A percentile compares a stretch with the other conserved stretches of the same genome.
phyloP scores from a whole-genome alignment of 2,888 invertebrate species.

The Chymomyza caudatula region DNA sequence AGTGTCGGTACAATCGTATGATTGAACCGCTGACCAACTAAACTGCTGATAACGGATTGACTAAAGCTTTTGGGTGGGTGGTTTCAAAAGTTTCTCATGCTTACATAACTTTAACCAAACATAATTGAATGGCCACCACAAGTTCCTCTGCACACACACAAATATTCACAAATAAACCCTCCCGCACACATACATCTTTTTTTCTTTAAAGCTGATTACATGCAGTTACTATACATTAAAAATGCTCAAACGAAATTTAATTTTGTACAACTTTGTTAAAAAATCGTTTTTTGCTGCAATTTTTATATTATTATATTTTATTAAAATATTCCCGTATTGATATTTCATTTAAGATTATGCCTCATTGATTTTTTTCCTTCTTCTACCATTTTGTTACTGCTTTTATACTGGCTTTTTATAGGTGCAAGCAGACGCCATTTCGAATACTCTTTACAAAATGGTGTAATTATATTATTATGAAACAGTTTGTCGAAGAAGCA shows the following conservation, averaged over 20 bases:
- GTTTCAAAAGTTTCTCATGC: no score
- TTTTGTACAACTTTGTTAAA: background rate
- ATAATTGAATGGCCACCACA: no score
- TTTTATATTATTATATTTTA: background rate
- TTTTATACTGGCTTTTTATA: background rate
- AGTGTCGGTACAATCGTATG: no score
- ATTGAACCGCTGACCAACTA: no score
- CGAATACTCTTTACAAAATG: background rate
- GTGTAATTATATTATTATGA: background rate
- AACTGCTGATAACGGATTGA: no score
- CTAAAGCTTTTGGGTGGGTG: no score
- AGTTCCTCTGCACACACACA: no score
- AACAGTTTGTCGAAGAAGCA: no score
- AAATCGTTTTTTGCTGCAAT: background rate
- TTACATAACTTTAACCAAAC: no score
- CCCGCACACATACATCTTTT: no score
- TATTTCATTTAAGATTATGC: slow-evolving; percentile 48
- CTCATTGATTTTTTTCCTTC: slow-evolving; percentile 60
- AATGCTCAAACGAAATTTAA: background rate
- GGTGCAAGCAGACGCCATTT: background rate
- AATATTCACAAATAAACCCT: no score
- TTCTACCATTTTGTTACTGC: background rate
- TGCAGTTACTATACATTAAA: slow-evolving; percentile 36
- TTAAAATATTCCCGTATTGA: slow-evolving; percentile 32
- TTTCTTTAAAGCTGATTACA: slow-evolving; percentile 62